Evolutionary conservation across 1,140 invertebrate genomes (phyloP), one percentile per base, ranked within the genome.

Genomic region (Macrocentrus cingulum): DNA sequence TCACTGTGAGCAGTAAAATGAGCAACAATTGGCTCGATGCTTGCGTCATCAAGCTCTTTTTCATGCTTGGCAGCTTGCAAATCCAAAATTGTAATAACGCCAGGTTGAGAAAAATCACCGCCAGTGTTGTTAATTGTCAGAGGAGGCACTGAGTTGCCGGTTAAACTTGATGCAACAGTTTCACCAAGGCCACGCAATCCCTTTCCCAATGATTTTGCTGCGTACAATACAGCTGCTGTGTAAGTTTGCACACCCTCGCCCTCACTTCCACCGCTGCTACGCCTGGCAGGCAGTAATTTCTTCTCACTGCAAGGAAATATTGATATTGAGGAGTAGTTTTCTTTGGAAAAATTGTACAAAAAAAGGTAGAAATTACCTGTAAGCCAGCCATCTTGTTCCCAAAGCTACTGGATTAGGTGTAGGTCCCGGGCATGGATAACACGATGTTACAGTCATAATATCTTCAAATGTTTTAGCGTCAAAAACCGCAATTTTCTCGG

Each of bases 1-100:
- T 96, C 91, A 18, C 87, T 88, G 75, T 98, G 96, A 6, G 95
- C 96, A 54, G 92, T 82, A 81, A 99, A 99, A 76, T 99, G 97
- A 39, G 94, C 94, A 19, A 98, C 84, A 39, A 96, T 84, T 1
- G 88, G 84, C 64, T 91, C 87, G 58, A 57, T 80, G 68, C 62
- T 76, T 53, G 69, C 68, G 22, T 76, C 73, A 36, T 86, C 84
- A 56, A 76, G 69, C 1, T 80, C 81, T 53, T 84, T 83, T 22
- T 86, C 82, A 7, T 84, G 81, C 54, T 83, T 83, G 6, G 80
- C 79, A 37, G 82, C 80, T 70, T 87, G 75, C 29, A 95, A 85
- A 81, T 97, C 94, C 44, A 97, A 80, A 63, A 97, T 87, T 49
- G 93, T 95, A 9, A 97, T 85, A 25, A 97, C 85, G 1, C 94